These are phyloP conservation scores for Mohoua ochrocephala DNA, from an alignment of 2,113 vertebrate species.

Conservation along the genomic window DNA sequence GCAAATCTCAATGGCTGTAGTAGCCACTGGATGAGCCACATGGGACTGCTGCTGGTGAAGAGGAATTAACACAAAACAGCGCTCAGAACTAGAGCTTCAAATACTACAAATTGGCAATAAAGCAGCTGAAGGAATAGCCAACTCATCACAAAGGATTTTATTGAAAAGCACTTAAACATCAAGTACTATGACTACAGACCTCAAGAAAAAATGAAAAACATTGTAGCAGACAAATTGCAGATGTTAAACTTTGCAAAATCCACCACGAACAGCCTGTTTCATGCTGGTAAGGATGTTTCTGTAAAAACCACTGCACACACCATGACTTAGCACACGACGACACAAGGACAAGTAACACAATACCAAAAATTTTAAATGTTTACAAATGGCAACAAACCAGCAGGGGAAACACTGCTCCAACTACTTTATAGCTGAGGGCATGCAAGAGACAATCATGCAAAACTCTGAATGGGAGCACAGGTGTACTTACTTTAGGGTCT, in stretches of 20 bases:
- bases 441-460: neutral
- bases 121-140: neutral
- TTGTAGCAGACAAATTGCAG: neutral
- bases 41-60: neutral
- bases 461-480: neutral
- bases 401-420: neutral
- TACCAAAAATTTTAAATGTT: neutral
- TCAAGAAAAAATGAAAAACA: neutral
- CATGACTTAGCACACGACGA: neutral
- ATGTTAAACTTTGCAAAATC: neutral
- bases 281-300: neutral
- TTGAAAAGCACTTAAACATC: neutral
- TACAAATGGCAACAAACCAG: neutral
- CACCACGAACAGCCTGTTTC: neutral
- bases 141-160: neutral
- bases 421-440: neutral
- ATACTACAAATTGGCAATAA: neutral
- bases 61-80: neutral
- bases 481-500: neutral
- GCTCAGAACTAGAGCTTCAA: neutral
- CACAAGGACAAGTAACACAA: neutral
- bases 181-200: neutral
- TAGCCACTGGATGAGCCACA: neutral
- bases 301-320: neutral
- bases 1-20: neutral